Evolutionary conservation across 2,888 invertebrate genomes (phyloP), one percentile per base, ranked within the genome.

Genomic region (Eumacrocentrus americanus): DNA sequence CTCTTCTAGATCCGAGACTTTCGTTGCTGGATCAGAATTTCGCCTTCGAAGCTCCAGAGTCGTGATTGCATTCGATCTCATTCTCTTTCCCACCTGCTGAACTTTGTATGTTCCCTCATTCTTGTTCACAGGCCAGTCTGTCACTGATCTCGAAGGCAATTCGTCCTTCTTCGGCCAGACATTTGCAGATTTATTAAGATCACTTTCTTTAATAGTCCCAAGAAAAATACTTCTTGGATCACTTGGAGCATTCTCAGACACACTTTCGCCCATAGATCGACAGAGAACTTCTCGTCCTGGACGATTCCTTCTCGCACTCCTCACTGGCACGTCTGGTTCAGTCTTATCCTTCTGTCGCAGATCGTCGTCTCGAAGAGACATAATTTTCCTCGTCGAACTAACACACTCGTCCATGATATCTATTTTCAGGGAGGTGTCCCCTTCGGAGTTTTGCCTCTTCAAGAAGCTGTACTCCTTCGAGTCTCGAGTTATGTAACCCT

Each of bases 1-100:
- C 75, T 81, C 82, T 72, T 86, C 80, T 2, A 81, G 64, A 11
- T 74, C 74, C 14, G 81, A 81, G 34, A 83, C 76, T 76, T 85
- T 86, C 1, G 87, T 85, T 0, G 88, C 86, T 0, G 91, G 91
- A 82, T 91, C 91, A 1, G 90, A 90, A 81, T 91, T 91, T 63
- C 91, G 82, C 18, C 91, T 83, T 29, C 87, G 84, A 58, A 90
- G 80, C 67, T 84, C 85, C 57, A 85, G 78, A 57, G 75, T 75
- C 22, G 80, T 78, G 54, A 81, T 77, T 11, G 79, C 80, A 63
- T 78, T 79, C 1, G 79, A 77, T 55, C 82, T 72, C 42, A 76
- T 75, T 4, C 84, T 79, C 70, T 83, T 84, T 1, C 77, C 77
- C n/a, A 70, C 65, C 48, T 72, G 74, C 25, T 74, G 75, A 9